Evolutionary conservation across 2,888 invertebrate species (phyloP), one percentile per base, ranked within the genome.

Genomic region (Torymus texanus): DNA sequence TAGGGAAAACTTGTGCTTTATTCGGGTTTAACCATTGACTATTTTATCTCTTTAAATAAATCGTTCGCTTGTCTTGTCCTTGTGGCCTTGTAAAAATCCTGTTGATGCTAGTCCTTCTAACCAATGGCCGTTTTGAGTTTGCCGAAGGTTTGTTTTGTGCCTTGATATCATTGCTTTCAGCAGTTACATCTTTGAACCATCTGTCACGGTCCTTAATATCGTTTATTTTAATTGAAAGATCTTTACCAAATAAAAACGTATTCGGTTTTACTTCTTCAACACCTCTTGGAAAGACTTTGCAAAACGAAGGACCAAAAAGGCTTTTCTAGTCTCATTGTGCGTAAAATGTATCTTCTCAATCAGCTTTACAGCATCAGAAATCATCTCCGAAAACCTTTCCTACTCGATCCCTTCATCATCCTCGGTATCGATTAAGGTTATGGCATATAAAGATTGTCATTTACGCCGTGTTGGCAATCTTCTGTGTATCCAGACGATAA

Each of bases 271-370:
- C 50, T 77, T 73, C 0, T 70, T 62, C 13, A 79, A 14, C 12
- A 79, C 16, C 1, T 70, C 74, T 51, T 63, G 72, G 18, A 59
- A 51, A 1, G 41, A 11, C 18, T 63, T 76, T 2, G 58, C 13
- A 16, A 66, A n/a, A 29, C 71, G 59, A 11, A 70, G 76, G 8
- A 66, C 14, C 8, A 80, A 65, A 63, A 59, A 78, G 10, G 78
- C 77, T 51, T 62, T 77, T 61, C 80, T 62, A 0, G 77, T 13
- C 16, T 56, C 71, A 14, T n/a, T n/a, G n/a, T n/a, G n/a, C n/a
- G n/a, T n/a, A n/a, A n/a, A n/a, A n/a, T n/a, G n/a, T n/a, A n/a
- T n/a, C n/a, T n/a, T n/a, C n/a, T n/a, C n/a, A n/a, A n/a, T n/a
- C n/a, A n/a, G n/a, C n/a, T n/a, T n/a, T n/a, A n/a, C n/a, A n/a